phyloP scores from a whole-genome alignment of 1,140 invertebrate species.

The Trichomalopsis sarcophagae region DNA sequence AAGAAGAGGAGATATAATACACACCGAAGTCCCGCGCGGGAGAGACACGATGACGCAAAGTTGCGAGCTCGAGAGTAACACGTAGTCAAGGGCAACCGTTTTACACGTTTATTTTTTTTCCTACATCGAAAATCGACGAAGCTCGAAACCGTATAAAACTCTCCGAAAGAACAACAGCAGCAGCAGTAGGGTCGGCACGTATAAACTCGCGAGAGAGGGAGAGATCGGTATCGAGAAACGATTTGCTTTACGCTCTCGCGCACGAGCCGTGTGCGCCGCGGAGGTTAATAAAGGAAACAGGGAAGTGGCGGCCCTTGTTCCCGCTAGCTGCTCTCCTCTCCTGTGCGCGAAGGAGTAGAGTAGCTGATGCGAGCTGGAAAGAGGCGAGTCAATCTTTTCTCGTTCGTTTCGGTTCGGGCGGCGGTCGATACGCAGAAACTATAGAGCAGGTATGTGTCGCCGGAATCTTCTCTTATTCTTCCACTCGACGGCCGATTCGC shows the following conservation, averaged over 20 bases:
- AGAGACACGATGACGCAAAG: neutral
- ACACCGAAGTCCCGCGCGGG: neutral
- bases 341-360: no score
- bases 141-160: no score
- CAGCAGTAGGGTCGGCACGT: neutral
- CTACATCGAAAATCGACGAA: no score
- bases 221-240: constrained; percentile 27
- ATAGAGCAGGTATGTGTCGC: neutral
- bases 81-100: no score
- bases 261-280: neutral
- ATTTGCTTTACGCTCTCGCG: constrained; percentile 12
- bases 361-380: neutral
- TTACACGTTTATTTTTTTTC: no score
- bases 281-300: constrained; percentile 12
- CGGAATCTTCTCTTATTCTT: neutral
- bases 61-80: constrained; percentile 17
- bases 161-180: neutral
- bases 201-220: neutral
- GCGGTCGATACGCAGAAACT: neutral
- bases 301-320: neutral
- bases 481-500: neutral
- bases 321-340: no score
- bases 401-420: neutral
- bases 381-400: constrained; percentile 1
- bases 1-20: neutral